Evolutionary conservation across 2,888 invertebrate genomes (phyloP), one percentile per base, ranked within the genome.

Genomic region (Diarsia brunnea): DNA sequence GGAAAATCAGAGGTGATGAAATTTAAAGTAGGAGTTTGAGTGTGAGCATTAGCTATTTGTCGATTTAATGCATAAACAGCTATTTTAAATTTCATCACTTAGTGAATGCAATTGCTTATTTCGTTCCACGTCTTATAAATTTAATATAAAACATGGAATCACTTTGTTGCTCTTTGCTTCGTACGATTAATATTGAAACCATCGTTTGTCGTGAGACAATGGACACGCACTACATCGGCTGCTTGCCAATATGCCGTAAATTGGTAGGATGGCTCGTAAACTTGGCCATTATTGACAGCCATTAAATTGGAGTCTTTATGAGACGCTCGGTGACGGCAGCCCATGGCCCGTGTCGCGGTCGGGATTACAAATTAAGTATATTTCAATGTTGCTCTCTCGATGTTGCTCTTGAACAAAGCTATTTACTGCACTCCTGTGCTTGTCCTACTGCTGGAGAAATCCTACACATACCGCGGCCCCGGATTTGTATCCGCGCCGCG

Each of bases 211-310:
- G 88, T 88, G 82, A 86, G 84, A 89, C 90, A 91, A 91, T 90
- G 91, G 88, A 89, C 88, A 89, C 90, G 86, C 86, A 89, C 89
- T 86, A 90, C 88, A 91, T 90, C 93, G 93, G 93, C 94, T 93
- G 94, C 90, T 94, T 92, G 95, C 94, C 95, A 94, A 93, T 93
- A 92, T 90, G 91, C 93, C 95, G 94, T 95, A 95, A 95, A 95
- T 94, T 94, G 94, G 92, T 91, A 90, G 93, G 93, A 95, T 94
- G 89, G 92, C 90, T 94, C 94, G 93, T 96, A 95, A 96, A 95
- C 88, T 91, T 90, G 86, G 92, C 91, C 94, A 94, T 95, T 96
- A 96, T 94, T 94, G 94, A 94, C 91, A 91, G 90, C 89, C 91
- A 93, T 96, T 94, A 96, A 95, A 94, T 93, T 90, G 90, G 91